Conservation (phyloP, 2,888 invertebrate species). For the Eumacrocentrus americanus region DNA sequence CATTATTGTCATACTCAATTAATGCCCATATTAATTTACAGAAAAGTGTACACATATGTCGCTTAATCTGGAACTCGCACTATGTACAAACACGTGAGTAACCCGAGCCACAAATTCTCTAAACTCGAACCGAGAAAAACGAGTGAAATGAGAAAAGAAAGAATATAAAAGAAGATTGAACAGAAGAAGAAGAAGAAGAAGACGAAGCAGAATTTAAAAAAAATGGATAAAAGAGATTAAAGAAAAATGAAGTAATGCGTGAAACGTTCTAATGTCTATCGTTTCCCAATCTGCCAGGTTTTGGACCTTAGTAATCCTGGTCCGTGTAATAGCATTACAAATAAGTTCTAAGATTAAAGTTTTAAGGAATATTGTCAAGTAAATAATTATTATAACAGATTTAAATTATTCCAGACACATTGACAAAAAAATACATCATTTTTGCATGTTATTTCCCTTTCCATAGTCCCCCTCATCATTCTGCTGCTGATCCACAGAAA, state of each 20-base stretch:
- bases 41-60: constrained; percentile 94
- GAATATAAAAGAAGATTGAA: neutral
- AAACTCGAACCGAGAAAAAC: constrained; percentile 1
- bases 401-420: constrained; percentile 45
- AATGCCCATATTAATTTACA: constrained; percentile 61
- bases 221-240: constrained; percentile 14
- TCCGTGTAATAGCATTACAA: constrained; percentile 45
- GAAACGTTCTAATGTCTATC: constrained; percentile 26
- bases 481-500: no score
- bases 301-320: constrained; percentile 47
- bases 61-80: constrained; percentile 69
- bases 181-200: no score
- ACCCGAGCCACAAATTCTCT: constrained; percentile 25
- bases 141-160: neutral
- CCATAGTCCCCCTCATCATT: no score
- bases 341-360: constrained; percentile 45
- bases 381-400: constrained; percentile 47
- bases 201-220: no score
- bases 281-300: constrained; percentile 46
- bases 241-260: constrained; percentile 15
- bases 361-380: constrained; percentile 30
- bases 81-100: constrained; percentile 57
- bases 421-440: constrained; percentile 43
- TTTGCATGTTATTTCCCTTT: constrained; percentile 38
- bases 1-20: no score